A percentile compares a stretch with the other conserved stretches of the same genome.
These are phyloP conservation scores for Zhuqinia jingwanae DNA, from an alignment of 2,888 invertebrate species.

Conservation along the genomic window DNA sequence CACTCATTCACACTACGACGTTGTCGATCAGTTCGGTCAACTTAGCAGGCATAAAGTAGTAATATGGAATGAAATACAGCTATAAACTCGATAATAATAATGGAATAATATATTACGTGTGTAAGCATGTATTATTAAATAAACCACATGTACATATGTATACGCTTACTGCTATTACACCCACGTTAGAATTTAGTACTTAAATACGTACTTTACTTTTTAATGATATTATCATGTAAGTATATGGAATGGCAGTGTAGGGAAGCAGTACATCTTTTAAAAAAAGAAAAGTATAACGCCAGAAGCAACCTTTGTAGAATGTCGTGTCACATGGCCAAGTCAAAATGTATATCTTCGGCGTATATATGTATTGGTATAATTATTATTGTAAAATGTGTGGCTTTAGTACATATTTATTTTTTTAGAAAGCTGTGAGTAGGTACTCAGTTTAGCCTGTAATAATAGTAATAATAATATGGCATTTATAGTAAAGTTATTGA, in stretches of 20 bases:
- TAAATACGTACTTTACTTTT: slow-evolving; percentile 25
- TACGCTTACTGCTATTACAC: not conserved
- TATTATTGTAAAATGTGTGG: too few species aligned
- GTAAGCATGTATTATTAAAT: not conserved
- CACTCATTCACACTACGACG: slow-evolving; percentile 32
- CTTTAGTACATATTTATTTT: too few species aligned
- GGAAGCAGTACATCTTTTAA: not conserved
- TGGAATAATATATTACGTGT: not conserved
- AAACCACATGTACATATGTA: too few species aligned
- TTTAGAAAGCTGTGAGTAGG: too few species aligned
- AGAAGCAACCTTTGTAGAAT: too few species aligned
- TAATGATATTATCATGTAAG: slow-evolving; percentile 21
- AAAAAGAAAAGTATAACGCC: too few species aligned
- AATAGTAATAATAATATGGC: too few species aligned
- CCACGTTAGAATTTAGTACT: not conserved
- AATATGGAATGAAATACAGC: not conserved
- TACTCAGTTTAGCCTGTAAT: too few species aligned
- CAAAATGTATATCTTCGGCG: too few species aligned
- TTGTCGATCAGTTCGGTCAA: slow-evolving; percentile 13
- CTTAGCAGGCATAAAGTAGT: not conserved
- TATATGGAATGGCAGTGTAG: not conserved
- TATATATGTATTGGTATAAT: too few species aligned
- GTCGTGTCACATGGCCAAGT: slow-evolving; percentile 7
- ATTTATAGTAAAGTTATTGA: too few species aligned
- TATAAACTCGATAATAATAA: not conserved